Conservation (phyloP, 2,797 vertebrate species). For the Pseudochaenichthys georgianus region DNA sequence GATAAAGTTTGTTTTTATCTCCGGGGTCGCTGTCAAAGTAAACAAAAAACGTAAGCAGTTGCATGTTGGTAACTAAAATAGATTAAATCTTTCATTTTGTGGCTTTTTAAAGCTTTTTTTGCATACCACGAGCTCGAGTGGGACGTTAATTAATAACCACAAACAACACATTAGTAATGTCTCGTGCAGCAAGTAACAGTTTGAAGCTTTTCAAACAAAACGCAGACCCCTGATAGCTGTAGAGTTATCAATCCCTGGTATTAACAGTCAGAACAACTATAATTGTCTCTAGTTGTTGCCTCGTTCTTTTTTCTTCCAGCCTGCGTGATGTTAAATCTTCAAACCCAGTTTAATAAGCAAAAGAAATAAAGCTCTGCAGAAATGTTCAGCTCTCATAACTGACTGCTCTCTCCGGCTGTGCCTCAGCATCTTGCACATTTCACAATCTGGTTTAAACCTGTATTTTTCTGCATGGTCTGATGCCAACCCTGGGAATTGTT, state of each 20-base stretch:
- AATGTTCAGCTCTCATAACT: background rate
- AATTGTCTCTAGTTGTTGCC: background rate
- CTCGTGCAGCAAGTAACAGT: constrained; percentile 38
- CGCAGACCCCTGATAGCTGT: background rate
- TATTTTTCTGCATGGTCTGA: constrained; percentile 70
- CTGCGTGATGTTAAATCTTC: background rate
- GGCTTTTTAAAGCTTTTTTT: background rate
- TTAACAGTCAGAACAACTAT: rapidly evolving
- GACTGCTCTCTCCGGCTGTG: constrained; percentile 31
- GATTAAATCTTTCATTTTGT: background rate
- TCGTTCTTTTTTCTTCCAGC: background rate
- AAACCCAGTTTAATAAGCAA: background rate
- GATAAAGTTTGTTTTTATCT: constrained; percentile 14
- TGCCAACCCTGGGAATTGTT: constrained; percentile 48
- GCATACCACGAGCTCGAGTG: constrained; percentile 26
- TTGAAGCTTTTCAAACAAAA: constrained; percentile 27
- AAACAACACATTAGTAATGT: constrained; percentile 16
- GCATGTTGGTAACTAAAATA: background rate
- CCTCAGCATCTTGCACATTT: constrained; percentile 54
- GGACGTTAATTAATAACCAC: constrained; percentile 24
- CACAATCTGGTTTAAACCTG: constrained; percentile 79
- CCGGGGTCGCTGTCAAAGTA: background rate
- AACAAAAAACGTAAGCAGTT: background rate
- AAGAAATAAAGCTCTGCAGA: background rate
- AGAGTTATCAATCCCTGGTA: background rate